Evolutionary conservation across 2,113 vertebrate genomes (phyloP), one percentile per base, ranked within the genome.

Genomic region (Melanocharis versteri): DNA sequence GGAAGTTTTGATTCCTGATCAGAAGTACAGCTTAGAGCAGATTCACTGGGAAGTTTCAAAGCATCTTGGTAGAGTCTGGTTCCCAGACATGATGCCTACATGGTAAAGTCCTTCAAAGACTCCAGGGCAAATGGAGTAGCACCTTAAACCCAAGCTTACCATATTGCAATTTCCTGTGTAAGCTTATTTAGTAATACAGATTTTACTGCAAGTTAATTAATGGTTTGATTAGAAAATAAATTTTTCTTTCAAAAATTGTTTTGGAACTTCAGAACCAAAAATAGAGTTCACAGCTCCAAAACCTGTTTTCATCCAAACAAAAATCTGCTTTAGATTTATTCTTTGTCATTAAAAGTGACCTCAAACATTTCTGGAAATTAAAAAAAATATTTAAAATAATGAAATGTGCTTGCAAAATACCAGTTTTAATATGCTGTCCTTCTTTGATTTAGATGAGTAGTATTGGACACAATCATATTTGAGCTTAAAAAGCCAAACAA

Each of bases 11-110:
- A 99, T 99, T 89, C 99, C 99, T 57, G 99, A 99, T 96, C 99
- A 99, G 94, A 99, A 98, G 79, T 99, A 99, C 97, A 98, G 97
- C 95, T 98, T 99, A 95, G 99, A 99, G 94, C 99, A 99, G 97
- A 99, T 99, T 93, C 99, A 99, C 7, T 99, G 99, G 99, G 99
- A 99, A 96, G 99, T 99, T 58, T 99, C 99, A 9, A 99, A 99
- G 97, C 99, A 99, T 96, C 98, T 99, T 33, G 99, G 99, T 82
- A 98, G 99, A 45, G 99, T 99, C 78, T 99, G 99, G 99, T 99
- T 99, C 97, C 99, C 99, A 7, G 99, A 99, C 91, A 99, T 99
- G 99, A 99, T 99, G 99, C 99, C 99, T 23, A 99, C 99, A 5
- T 99, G 99, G 99, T 99, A 97, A 97, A 92, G 33, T 90, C 75